A percentile compares a stretch with the other conserved stretches of the same genome.
Conservation (phyloP, 2,888 invertebrate genomes). For the Rapana venosa region DNA sequence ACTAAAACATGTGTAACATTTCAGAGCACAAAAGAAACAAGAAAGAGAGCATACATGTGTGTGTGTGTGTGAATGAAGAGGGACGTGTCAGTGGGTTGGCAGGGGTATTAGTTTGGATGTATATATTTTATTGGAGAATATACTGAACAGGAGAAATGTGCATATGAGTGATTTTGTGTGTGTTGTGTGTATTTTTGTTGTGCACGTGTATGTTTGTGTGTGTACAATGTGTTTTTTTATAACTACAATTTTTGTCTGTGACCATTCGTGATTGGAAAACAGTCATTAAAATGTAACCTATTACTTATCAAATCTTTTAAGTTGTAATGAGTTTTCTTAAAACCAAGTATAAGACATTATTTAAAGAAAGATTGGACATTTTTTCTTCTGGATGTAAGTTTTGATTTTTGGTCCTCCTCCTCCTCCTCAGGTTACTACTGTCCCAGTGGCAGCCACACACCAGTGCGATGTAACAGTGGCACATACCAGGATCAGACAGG, state of each 20-base stretch:
- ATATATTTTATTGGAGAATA: too few relatives aligned
- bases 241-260: too few relatives aligned
- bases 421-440: constrained; percentile 70
- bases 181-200: too few relatives aligned
- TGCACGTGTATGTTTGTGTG: not conserved
- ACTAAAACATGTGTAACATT: too few relatives aligned
- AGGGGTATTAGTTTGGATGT: too few relatives aligned
- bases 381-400: not conserved
- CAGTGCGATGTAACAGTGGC: constrained; percentile 72
- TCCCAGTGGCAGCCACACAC: constrained; percentile 66
- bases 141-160: not conserved
- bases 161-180: not conserved
- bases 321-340: too few relatives aligned
- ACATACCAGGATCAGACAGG: constrained; percentile 73
- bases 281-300: not conserved
- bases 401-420: constrained; percentile 40
- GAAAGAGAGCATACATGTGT: too few relatives aligned
- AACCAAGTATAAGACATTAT: too few relatives aligned
- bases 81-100: not conserved
- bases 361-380: too few relatives aligned
- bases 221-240: too few relatives aligned
- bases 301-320: not conserved
- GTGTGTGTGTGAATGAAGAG: not conserved
- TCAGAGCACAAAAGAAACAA: too few relatives aligned
- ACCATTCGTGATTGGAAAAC: too few relatives aligned